These are phyloP conservation scores for Caretta caretta DNA, from an alignment of 2,113 vertebrate species.

Conservation along the genomic window DNA sequence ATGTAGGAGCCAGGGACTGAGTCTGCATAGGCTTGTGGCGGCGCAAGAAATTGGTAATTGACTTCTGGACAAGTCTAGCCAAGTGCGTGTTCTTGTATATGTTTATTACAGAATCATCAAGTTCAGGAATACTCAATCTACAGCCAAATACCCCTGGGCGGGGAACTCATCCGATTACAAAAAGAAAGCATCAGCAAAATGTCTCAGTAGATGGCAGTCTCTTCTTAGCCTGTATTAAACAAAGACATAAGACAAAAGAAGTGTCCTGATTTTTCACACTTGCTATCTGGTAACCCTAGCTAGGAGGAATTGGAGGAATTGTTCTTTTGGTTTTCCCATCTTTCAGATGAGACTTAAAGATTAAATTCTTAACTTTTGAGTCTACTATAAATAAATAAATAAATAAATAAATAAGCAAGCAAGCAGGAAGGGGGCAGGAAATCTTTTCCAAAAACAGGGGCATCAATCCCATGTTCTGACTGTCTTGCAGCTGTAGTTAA, in stretches of 20 bases:
- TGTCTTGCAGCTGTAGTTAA: constrained; percentile 2
- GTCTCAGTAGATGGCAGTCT: neutral
- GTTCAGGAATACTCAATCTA: neutral
- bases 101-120: neutral
- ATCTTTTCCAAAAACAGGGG: neutral
- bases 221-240: neutral
- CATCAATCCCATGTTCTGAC: neutral
- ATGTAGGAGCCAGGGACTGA: neutral
- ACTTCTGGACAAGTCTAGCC: neutral
- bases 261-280: neutral
- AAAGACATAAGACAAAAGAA: neutral
- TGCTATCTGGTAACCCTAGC: neutral
- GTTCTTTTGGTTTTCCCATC: neutral
- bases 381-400: neutral
- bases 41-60: neutral
- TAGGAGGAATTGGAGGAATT: accelerated
- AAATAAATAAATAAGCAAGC: too few relatives aligned
- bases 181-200: neutral
- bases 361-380: neutral
- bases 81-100: neutral
- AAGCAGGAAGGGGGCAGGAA: neutral
- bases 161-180: neutral
- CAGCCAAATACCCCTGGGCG: neutral
- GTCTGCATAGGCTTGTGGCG: neutral
- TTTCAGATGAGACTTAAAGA: neutral